Evolutionary conservation across 2,797 vertebrate species (phyloP).

Genomic region (Esox masquinongy): DNA sequence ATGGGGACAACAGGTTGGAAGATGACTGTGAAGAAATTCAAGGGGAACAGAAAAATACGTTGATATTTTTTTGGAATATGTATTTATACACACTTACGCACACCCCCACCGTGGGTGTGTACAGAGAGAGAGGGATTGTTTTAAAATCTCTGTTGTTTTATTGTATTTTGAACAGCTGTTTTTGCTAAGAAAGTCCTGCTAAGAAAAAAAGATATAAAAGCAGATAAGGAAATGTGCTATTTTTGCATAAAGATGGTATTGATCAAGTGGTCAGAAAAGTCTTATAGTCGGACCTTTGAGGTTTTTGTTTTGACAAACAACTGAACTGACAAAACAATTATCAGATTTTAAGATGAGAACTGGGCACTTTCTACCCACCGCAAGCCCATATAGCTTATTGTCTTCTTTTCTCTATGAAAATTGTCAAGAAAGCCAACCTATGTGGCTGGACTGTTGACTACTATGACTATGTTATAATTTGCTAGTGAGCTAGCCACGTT

Average conservation of each 20-base stretch:
- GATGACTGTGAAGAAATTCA: constrained; percentile 51
- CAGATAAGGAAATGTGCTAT: constrained; percentile 64
- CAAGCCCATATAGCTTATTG: constrained; percentile 27
- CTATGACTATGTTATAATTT: neutral
- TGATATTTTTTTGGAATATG: constrained; percentile 71
- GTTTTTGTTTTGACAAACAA: neutral
- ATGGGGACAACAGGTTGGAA: constrained; percentile 29
- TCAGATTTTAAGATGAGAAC: constrained; percentile 24
- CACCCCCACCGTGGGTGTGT: constrained; percentile 38
- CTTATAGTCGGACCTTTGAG: constrained; percentile 55
- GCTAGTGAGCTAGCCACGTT: constrained; percentile 17
- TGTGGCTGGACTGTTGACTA: neutral
- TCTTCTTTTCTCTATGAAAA: constrained; percentile 39
- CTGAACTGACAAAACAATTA: neutral
- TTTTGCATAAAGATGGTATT: constrained; percentile 63
- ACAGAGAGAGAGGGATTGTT: constrained; percentile 71
- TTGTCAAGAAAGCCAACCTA: constrained; percentile 24
- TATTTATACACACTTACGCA: constrained; percentile 74
- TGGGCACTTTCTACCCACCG: neutral
- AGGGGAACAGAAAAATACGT: constrained; percentile 56
- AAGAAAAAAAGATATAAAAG: neutral
- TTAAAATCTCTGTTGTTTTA: constrained; percentile 73
- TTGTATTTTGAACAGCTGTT: constrained; percentile 47
- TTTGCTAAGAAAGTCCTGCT: constrained; percentile 59
- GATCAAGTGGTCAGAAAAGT: constrained; percentile 48